Conservation (phyloP, 2,888 invertebrate species). For the Merodon equestris region DNA sequence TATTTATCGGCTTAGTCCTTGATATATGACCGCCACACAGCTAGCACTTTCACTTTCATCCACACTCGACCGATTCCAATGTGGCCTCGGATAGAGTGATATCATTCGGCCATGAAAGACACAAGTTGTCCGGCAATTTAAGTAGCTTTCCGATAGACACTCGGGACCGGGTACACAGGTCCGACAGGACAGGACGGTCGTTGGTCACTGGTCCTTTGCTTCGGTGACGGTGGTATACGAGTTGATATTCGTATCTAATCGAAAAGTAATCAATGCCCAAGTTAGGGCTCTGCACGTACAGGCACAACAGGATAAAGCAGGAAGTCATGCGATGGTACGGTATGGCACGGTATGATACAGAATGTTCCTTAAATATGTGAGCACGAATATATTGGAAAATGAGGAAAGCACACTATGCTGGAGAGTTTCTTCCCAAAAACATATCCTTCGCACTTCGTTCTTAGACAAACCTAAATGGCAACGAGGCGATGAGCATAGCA, state of each 20-base stretch:
- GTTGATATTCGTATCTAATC: constrained; percentile 44
- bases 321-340: neutral
- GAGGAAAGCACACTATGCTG: constrained; percentile 33
- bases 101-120: constrained; percentile 45
- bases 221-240: neutral
- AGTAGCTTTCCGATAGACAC: constrained; percentile 50
- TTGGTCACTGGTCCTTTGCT: neutral
- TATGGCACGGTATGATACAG: neutral
- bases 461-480: neutral
- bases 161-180: constrained; percentile 21
- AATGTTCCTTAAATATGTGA: neutral
- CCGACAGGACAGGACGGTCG: constrained; percentile 11
- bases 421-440: constrained; percentile 14
- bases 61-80: neutral
- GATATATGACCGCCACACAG: constrained; percentile 56
- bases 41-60: constrained; percentile 24
- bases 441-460: constrained; percentile 35
- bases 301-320: neutral
- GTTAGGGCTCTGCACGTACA: constrained; percentile 39
- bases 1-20: constrained; percentile 64
- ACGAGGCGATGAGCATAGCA: neutral
- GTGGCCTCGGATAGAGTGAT: constrained; percentile 13
- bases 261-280: constrained; percentile 64
- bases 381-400: constrained; percentile 14
- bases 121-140: constrained; percentile 62